Base-by-base conservation (phyloP, 2,797 vertebrate genomes). In the Cirrhinus molitorella region DNA sequence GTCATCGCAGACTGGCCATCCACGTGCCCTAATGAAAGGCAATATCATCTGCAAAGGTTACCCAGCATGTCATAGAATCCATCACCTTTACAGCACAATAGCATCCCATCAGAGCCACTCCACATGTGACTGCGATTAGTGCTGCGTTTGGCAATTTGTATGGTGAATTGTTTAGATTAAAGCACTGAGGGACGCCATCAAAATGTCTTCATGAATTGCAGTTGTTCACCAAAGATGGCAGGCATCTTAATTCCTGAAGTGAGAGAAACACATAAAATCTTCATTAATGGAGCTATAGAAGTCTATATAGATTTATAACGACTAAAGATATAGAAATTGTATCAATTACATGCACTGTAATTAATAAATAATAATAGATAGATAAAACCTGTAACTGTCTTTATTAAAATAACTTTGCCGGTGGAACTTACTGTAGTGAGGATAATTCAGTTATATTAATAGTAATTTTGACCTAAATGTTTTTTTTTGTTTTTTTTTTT, bases 21-120 rank as follows among this genome's bases (percentile, higher is more conserved):
- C 31, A n/a, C 0, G 4, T 47, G 25, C 4, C 23, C n/a, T 47
- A 77, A 61, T 77, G 88, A 92, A 90, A 91, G 89, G 83, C 87
- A 87, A 89, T 89, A 72, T 89, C 37, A 87, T 90, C 89, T 86
- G 67, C 68, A 85, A 73, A 90, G 73, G 81, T 88, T 90, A 87
- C 74, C 80, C 57, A 31, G 79, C 40, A 83, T 88, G 89, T 88
- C 81, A 71, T 80, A 83, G 85, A 85, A 85, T 51, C 74, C 70
- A 79, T 68, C 78, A 13, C 68, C 10, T 43, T n/a, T 19, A 49
- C 51, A 51, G 21, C 14, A 5, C 47, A 45, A 67, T 72, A 75
- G 47, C 21, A 75, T 37, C 21, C 10, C 10, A 37, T 66, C 72
- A 80, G 47, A 28, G 73, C 59, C 6, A n/a, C 45, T 37, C 25